Base-by-base conservation (phyloP, 1,140 invertebrate genomes). In the Lepidotrigona ventralis region DNA sequence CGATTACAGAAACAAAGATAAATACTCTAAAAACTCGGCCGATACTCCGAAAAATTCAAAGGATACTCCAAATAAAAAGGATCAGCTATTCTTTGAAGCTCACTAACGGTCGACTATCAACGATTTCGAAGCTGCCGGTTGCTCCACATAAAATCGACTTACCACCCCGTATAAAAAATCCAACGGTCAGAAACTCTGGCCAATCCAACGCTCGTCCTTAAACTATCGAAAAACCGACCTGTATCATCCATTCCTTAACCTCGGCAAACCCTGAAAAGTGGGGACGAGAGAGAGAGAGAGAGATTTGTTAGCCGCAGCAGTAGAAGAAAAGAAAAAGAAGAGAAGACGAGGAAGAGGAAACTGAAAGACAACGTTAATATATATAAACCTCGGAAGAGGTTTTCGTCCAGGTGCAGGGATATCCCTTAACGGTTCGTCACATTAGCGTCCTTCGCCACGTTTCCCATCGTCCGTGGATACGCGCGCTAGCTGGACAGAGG, bases 241-340 rank as follows among this genome's bases (percentile, higher is more conserved):
- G 6, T 39, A 17, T 17, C 66, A 53, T 53, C 60, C 26, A 19
- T 70, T 21, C 33, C n/a, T 14, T 17, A 2, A 19, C 39, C 39
- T 46, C 39, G 6, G 8, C 39, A 46, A 46, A 46, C 39, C 8
- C 6, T 46, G 39, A 4, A 60, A n/a, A 26, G 85, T 79, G 84
- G 88, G 87, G 88, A 71, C 53, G 58, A 86, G 87, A 60, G 58
- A 46, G 6, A 46, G 8, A 46, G 39, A 46, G 72, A 68, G 21
- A 88, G 88, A 60, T 23, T 86, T 82, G 90, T 91, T 91, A 33
- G 90, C 91, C 17, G 17, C 6, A 19, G 19, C 0, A n/a, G 21
- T 46, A 19, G 53, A 23, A 58, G 21, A 39, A 8, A n/a, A 12
- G 8, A 17, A 12, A 12, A 12, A 53, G 11, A n/a, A 56, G 17